Percentiles rank a stretch among this genome's conserved stretches.
Evolutionary conservation across 2,113 vertebrate species (phyloP).

Genomic region (Chamaea fasciata): DNA sequence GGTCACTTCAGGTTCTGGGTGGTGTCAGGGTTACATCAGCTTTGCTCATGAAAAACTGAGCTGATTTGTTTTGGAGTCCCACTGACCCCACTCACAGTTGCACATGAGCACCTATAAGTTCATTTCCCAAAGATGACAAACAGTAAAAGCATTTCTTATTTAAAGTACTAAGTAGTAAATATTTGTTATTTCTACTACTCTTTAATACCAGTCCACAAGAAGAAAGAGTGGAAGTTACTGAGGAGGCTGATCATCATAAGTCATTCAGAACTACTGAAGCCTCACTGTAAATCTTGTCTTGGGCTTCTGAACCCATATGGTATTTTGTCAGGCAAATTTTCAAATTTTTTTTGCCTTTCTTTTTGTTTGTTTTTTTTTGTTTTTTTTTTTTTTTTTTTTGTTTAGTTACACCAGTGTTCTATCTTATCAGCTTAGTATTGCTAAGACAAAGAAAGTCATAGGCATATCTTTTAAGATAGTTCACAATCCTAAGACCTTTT

Average conservation of each 20-base stretch:
- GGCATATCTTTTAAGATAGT: background rate
- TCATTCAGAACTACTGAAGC: background rate
- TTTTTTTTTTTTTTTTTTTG: no score
- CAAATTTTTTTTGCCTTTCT: background rate
- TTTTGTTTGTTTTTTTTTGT: background rate
- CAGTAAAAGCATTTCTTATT: background rate
- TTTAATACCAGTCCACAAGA: background rate
- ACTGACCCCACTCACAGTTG: background rate
- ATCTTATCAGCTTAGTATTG: background rate
- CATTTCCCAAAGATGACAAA: background rate
- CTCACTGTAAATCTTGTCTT: background rate
- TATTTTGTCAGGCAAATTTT: background rate
- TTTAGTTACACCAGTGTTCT: background rate
- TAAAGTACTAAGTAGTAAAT: background rate
- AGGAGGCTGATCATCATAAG: background rate
- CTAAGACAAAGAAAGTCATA: background rate
- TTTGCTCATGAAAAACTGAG: background rate
- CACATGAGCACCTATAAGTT: background rate
- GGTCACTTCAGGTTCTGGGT: background rate
- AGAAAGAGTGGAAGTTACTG: background rate
- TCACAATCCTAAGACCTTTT: background rate
- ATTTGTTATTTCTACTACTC: background rate
- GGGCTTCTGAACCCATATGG: rapidly evolving
- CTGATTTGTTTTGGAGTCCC: background rate
- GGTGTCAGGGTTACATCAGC: background rate